phyloP scores from a whole-genome alignment of 2,888 invertebrate species.

The Allophyes oxyacanthae region DNA sequence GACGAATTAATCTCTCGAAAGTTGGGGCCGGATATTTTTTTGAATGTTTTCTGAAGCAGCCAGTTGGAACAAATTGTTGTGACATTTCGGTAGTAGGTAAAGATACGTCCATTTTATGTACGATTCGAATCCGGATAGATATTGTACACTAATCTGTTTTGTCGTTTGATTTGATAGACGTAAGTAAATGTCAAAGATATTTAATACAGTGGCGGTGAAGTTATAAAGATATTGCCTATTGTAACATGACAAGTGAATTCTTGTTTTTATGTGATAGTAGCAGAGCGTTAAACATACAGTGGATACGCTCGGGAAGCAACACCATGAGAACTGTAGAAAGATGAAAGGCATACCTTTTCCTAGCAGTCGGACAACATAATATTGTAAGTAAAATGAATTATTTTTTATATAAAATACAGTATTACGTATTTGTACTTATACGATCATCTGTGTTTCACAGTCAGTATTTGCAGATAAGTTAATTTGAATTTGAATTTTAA shows the following conservation, averaged over 20 bases:
- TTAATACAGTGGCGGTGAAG: neutral
- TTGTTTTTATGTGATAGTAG: neutral
- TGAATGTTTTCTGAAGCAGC: constrained; percentile 77
- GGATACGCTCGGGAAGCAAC: too few relatives aligned
- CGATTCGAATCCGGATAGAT: neutral
- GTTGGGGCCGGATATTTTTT: constrained; percentile 71
- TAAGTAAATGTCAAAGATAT: neutral
- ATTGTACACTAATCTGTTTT: constrained; percentile 9
- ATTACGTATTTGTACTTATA: too few relatives aligned
- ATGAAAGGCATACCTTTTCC: too few relatives aligned
- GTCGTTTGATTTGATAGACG: constrained; percentile 14
- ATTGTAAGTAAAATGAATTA: too few relatives aligned
- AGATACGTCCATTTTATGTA: constrained; percentile 64
- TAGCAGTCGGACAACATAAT: too few relatives aligned
- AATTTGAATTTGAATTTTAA: too few relatives aligned
- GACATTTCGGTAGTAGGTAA: constrained; percentile 83
- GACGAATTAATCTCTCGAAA: constrained; percentile 88
- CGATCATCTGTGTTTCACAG: too few relatives aligned
- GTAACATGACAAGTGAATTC: neutral
- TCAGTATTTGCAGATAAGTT: too few relatives aligned
- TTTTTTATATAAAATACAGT: too few relatives aligned
- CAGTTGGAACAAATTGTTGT: constrained; percentile 77
- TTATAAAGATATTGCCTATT: constrained; percentile 2
- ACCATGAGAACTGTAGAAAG: too few relatives aligned
- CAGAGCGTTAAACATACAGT: too few relatives aligned